These are phyloP conservation scores for Ormyrus nitidulus DNA, from an alignment of 2,888 invertebrate genomes.

Conservation along the genomic window DNA sequence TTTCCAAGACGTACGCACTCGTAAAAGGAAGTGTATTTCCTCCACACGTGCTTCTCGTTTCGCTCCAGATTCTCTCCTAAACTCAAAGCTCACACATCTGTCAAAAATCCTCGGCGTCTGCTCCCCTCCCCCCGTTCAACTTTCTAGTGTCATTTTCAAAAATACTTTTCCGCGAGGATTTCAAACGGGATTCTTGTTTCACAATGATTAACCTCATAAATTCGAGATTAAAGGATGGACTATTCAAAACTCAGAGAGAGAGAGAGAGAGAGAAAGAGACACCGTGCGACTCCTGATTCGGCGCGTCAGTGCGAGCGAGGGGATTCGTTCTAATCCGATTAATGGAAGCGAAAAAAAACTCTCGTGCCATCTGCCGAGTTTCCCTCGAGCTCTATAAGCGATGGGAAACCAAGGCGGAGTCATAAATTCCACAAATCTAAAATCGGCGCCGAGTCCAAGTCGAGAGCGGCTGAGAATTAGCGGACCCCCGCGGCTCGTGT, in stretches of 20 bases:
- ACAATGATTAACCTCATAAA: constrained; percentile 6
- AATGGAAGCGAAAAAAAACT: constrained; percentile 66
- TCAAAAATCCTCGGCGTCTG: constrained; percentile 46
- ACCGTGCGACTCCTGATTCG: constrained; percentile 44
- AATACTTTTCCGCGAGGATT: neutral
- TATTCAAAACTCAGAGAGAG: constrained; percentile 6
- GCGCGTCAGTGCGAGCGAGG: constrained; percentile 42
- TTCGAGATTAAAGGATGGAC: neutral
- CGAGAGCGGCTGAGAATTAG: neutral
- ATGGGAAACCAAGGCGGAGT: constrained; percentile 40
- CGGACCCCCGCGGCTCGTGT: constrained; percentile 58
- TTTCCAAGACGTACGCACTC: constrained; percentile 34
- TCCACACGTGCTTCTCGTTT: constrained; percentile 73
- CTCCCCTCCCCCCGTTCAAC: neutral
- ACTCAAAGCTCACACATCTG: constrained; percentile 55
- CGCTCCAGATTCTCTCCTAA: constrained; percentile 61
- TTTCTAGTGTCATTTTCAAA: constrained; percentile 1
- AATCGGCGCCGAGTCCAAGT: constrained; percentile 68
- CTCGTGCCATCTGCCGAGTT: constrained; percentile 66
- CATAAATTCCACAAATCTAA: constrained; percentile 74
- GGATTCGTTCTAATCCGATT: constrained; percentile 67
- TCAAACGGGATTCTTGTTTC: neutral
- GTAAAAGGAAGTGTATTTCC: constrained; percentile 74
- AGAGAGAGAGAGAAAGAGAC: constrained; percentile 19
- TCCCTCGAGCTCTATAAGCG: constrained; percentile 51